Conservation (phyloP, 2,888 invertebrate species). For the Mythimna pallens region DNA sequence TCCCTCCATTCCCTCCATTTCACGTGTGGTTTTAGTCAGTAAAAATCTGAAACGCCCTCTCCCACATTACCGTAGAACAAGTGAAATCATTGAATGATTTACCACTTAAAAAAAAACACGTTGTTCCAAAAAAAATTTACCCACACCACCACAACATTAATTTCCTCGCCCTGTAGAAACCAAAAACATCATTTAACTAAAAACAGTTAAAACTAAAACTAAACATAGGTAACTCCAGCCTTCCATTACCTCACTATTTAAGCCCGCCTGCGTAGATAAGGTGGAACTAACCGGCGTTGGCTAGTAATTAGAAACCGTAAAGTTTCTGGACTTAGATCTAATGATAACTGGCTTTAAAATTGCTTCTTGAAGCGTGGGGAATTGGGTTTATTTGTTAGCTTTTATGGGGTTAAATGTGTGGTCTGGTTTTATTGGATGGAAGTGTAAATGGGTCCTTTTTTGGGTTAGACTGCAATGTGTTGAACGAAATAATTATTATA, state of each 20-base stretch:
- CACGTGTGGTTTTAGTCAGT: too few relatives aligned
- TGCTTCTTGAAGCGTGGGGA: conserved; percentile 57
- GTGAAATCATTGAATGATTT: too few relatives aligned
- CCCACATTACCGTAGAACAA: too few relatives aligned
- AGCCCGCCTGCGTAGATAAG: conserved; percentile 61
- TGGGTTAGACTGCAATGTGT: not conserved
- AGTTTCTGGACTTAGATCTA: conserved; percentile 62
- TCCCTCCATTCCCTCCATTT: too few relatives aligned
- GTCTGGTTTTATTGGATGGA: not conserved
- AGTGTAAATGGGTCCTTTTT: conserved; percentile 14
- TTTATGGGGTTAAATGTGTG: conserved; percentile 32
- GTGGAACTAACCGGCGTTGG: conserved; percentile 50
- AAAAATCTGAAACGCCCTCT: too few relatives aligned
- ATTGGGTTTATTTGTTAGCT: conserved; percentile 56
- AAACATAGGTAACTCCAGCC: conserved; percentile 35
- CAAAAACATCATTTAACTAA: conserved; percentile 39
- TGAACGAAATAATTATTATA: too few relatives aligned
- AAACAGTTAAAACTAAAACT: conserved; percentile 48
- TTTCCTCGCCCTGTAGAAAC: conserved; percentile 10
- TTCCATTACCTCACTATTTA: conserved; percentile 61
- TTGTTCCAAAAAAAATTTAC: not conserved
- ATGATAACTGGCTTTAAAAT: conserved; percentile 64
- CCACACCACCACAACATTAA: not conserved
- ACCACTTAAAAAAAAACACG: not conserved
- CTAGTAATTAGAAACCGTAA: conserved; percentile 67